Evolutionary conservation across 2,888 invertebrate species (phyloP).

Genomic region (Meteorus cinctellus): DNA sequence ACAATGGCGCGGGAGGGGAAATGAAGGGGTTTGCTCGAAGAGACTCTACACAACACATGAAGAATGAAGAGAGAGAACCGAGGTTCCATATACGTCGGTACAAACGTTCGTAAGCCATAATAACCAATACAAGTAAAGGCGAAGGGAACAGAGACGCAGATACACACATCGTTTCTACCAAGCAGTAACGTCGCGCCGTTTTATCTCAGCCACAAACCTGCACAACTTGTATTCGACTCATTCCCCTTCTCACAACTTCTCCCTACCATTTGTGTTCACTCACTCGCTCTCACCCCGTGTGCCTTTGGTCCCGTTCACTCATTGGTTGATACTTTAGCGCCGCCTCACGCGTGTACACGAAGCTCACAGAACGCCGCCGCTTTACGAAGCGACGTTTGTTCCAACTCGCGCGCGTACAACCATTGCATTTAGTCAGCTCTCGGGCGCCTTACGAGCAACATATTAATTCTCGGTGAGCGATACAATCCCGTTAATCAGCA

Average conservation of each 20-base stretch:
- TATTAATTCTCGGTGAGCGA: conserved; percentile 44
- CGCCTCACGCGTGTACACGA: conserved; percentile 52
- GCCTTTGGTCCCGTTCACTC: conserved; percentile 17
- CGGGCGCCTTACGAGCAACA: conserved; percentile 64
- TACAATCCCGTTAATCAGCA: conserved; percentile 18
- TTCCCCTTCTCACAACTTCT: too few species aligned
- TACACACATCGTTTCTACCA: background rate
- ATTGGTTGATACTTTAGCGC: conserved; percentile 57
- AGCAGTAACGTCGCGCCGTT: background rate
- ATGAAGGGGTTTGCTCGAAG: background rate
- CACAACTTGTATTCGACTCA: background rate
- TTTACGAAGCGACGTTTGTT: conserved; percentile 31
- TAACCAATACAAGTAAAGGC: background rate
- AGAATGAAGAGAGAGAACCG: conserved; percentile 8
- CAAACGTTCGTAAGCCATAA: background rate
- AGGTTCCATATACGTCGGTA: background rate
- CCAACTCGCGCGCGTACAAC: conserved; percentile 26
- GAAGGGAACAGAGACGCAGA: background rate
- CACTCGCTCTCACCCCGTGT: background rate
- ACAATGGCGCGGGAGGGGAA: background rate
- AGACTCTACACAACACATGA: background rate
- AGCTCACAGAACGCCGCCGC: conserved; percentile 4
- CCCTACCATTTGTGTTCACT: background rate
- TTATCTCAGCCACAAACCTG: background rate
- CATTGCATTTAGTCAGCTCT: conserved; percentile 61